These are phyloP conservation scores for Calvadosia cruxmelitensis DNA, from an alignment of 30 jellyfish, hydroid and myxozoan genomes.

Conservation along the genomic window DNA sequence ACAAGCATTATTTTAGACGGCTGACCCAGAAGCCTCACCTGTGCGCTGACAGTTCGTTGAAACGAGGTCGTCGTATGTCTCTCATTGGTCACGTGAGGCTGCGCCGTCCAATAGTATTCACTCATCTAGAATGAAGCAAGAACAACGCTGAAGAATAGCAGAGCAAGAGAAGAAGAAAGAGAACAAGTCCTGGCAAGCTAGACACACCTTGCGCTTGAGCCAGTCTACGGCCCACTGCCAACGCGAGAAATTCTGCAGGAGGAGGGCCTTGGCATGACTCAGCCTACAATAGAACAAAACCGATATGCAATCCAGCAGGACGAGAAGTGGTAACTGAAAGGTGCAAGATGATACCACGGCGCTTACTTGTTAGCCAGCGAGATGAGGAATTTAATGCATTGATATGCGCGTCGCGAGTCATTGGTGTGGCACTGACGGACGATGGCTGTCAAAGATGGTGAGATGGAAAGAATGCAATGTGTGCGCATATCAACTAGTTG, in stretches of 20 bases:
- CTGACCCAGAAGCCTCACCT: too few species aligned
- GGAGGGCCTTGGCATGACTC: slow-evolving; percentile 40
- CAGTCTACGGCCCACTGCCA: slow-evolving; percentile 99
- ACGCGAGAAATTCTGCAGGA: slow-evolving; percentile 39
- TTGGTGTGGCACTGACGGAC: slow-evolving; percentile 52
- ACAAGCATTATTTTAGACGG: too few species aligned
- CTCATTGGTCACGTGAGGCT: slow-evolving; percentile 74
- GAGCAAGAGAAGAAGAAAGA: neutral
- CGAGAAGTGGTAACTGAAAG: neutral
- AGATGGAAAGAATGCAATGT: too few species aligned
- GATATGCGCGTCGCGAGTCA: slow-evolving; percentile 87
- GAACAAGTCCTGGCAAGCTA: neutral
- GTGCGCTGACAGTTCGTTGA: slow-evolving; percentile 95
- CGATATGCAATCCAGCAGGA: neutral
- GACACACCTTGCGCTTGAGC: slow-evolving; percentile 71
- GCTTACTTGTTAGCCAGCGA: slow-evolving; percentile 29
- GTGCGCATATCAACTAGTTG: too few species aligned
- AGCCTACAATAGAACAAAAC: slow-evolving; percentile 10
- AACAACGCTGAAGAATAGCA: neutral
- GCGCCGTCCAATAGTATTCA: slow-evolving; percentile 90
- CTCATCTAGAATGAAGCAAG: slow-evolving; percentile 50
- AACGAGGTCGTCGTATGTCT: slow-evolving; percentile 62
- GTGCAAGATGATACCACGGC: neutral
- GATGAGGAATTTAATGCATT: slow-evolving; percentile 70
- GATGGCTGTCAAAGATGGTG: slow-evolving; percentile 18